These are phyloP conservation scores for Gallinago paraguaiae DNA, from an alignment of 2,113 vertebrate genomes.

Conservation along the genomic window DNA sequence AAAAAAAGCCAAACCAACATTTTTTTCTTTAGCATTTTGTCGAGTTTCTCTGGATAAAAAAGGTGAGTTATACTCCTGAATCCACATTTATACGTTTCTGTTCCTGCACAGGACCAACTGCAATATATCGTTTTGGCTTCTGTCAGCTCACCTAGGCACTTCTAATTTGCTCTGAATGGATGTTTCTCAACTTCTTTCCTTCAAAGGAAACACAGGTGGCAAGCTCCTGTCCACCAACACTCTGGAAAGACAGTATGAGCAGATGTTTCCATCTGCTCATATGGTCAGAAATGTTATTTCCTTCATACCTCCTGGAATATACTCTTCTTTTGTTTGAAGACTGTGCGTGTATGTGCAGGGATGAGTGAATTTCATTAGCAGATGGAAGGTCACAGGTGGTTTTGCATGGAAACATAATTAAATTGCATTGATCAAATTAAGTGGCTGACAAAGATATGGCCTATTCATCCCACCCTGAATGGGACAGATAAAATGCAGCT, in stretches of 20 bases:
- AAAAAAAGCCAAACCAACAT: background rate
- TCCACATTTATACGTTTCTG: background rate
- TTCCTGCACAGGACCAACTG: background rate
- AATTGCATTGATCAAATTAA: slow-evolving; percentile 72
- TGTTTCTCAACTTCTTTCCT: background rate
- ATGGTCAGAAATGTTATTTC: background rate
- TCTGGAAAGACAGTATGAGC: background rate
- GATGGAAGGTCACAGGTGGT: slow-evolving; percentile 73
- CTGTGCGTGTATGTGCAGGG: background rate
- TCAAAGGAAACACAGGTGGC: background rate
- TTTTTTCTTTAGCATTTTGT: background rate
- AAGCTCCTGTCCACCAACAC: background rate
- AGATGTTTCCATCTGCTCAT: background rate
- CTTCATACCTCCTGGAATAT: background rate
- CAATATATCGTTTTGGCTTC: background rate
- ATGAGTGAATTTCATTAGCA: slow-evolving; percentile 57
- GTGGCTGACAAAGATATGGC: slow-evolving; percentile 39
- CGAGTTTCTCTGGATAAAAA: background rate
- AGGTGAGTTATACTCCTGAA: background rate
- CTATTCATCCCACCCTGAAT: slow-evolving; percentile 48
- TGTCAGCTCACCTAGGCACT: background rate
- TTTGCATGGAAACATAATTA: slow-evolving; percentile 73
- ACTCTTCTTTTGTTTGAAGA: background rate
- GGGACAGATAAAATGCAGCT: slow-evolving; percentile 52
- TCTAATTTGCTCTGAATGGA: background rate